These are phyloP conservation scores for Sebastes itinus DNA, from an alignment of 2,797 vertebrate genomes.

Conservation along the genomic window DNA sequence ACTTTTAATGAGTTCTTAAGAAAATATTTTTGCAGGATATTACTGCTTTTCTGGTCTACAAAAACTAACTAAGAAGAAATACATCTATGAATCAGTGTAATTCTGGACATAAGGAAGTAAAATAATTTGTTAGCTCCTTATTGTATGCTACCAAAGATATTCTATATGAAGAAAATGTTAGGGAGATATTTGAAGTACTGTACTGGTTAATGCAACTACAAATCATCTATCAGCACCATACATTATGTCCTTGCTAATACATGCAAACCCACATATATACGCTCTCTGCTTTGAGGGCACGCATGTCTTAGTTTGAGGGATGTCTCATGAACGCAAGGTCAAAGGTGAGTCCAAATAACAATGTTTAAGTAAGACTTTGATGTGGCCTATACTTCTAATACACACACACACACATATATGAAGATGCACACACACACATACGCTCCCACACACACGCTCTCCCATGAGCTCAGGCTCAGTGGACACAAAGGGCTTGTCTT, in stretches of 20 bases:
- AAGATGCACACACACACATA: constrained; percentile 23
- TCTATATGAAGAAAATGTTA: not conserved
- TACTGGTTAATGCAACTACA: not conserved
- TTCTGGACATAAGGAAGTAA: not conserved
- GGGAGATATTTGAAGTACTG: not conserved
- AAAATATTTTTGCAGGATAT: not conserved
- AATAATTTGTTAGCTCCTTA: not conserved
- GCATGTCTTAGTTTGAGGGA: constrained; percentile 60
- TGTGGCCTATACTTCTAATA: constrained; percentile 75
- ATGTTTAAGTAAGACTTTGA: constrained; percentile 90
- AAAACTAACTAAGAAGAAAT: not conserved
- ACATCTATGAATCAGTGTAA: not conserved
- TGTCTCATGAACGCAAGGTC: constrained; percentile 80
- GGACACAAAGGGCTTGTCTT: constrained; percentile 77
- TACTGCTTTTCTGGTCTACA: not conserved
- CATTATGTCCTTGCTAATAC: constrained; percentile 19
- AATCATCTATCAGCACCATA: not conserved
- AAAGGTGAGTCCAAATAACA: constrained; percentile 88
- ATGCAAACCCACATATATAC: constrained; percentile 49
- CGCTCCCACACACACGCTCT: constrained; percentile 47
- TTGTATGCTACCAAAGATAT: not conserved
- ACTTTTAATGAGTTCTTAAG: not conserved
- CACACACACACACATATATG: constrained; percentile 10
- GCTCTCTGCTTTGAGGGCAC: constrained; percentile 58
- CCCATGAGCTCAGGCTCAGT: constrained; percentile 57